Evolutionary conservation across 2,888 invertebrate species (phyloP), one percentile per base, ranked within the genome.

Genomic region (Eristalis pertinax): DNA sequence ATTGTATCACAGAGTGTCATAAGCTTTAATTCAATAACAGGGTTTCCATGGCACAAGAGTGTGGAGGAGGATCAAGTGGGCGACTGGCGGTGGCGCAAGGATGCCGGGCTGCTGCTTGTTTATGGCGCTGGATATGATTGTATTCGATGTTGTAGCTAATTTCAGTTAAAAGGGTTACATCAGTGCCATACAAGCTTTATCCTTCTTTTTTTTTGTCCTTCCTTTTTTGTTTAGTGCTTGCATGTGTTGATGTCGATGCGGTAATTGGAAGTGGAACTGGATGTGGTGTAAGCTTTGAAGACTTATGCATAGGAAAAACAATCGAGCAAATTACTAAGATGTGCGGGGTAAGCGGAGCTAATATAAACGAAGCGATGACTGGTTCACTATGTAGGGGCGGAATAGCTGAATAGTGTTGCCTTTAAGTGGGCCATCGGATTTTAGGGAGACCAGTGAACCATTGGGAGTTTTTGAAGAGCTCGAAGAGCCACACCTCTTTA

Each of bases 1-100:
- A 76, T 76, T 76, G 75, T 76, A 70, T 70, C 75, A 35, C 32
- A 56, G 58, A 70, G 81, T 82, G 75, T 82, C 69, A 76, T 82
- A 82, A 82, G 81, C 81, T 62, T 82, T 82, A 82, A 82, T 82
- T 82, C 81, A 82, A 82, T 82, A 82, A 82, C 50, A 24, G 70
- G 76, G 75, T 58, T 72, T 70, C 60, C 60, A 32, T 82, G 75
- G 43, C 76, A 67, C 76, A 43, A 70, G 32, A 56, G 26, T 13
- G 15, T 13, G 24, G 15, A 24, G 11, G 38, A 29, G 26, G 60
- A 60, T 32, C 64, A 19, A 22, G 81, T 43, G 43, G 43, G 43
- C 7, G 50, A 50, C 50, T 7, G 50, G 50, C 19, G 50, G 19
- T 50, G 50, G n/a, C 15, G 56, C 58, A 68, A 63, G 81, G 63